These are phyloP conservation scores for Neoitamus cyanurus DNA, from an alignment of 2,888 invertebrate species.

Conservation along the genomic window DNA sequence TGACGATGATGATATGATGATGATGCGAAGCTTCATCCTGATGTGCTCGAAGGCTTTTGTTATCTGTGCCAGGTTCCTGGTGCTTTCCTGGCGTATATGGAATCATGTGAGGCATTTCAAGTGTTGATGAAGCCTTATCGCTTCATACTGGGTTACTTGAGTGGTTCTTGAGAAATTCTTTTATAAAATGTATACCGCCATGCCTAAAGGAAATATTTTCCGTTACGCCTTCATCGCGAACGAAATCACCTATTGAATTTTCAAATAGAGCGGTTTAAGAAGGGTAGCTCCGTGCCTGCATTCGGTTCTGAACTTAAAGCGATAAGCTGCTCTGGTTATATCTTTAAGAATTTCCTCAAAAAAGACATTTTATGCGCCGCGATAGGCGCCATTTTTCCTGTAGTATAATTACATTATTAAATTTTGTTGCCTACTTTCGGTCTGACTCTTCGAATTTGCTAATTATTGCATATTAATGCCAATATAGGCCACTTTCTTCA, in stretches of 20 bases:
- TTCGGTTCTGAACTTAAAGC: not conserved
- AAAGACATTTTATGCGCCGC: too few species aligned
- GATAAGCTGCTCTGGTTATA: not conserved
- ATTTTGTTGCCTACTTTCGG: too few species aligned
- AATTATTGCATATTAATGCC: too few species aligned
- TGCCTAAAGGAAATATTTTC: conserved; percentile 32
- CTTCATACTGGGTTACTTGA: conserved; percentile 41
- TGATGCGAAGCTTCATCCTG: conserved; percentile 44
- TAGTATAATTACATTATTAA: too few species aligned
- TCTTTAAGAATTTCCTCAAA: not conserved
- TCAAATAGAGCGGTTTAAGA: conserved; percentile 7
- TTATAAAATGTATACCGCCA: conserved; percentile 26
- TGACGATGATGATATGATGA: conserved; percentile 44
- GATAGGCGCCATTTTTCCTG: too few species aligned
- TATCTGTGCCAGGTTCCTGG: conserved; percentile 43
- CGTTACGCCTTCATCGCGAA: conserved; percentile 25
- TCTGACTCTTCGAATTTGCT: too few species aligned
- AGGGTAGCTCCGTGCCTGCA: not conserved
- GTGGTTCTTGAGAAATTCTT: conserved; percentile 36
- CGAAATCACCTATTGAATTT: conserved; percentile 25
- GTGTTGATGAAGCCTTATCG: conserved; percentile 45
- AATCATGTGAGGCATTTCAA: conserved; percentile 39
- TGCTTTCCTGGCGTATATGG: conserved; percentile 30
- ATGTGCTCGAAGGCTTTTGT: conserved; percentile 42
- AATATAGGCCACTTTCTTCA: too few species aligned